Evolutionary conservation across 2,113 vertebrate species (phyloP), one percentile per base, ranked within the genome.

Genomic region (Glaucomys volans): DNA sequence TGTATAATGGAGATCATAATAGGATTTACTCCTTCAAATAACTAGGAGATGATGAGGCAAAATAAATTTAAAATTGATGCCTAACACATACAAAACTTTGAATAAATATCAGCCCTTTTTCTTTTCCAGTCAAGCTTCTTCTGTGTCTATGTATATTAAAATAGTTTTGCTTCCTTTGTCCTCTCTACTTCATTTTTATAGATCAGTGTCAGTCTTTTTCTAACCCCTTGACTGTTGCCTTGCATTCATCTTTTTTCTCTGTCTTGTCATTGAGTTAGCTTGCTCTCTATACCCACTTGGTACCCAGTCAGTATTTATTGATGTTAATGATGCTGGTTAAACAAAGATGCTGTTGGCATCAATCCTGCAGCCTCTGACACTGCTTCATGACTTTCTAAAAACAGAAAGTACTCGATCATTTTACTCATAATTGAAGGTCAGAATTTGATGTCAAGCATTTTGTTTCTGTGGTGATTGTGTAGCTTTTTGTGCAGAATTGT

Each of bases 361-460:
- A 52, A 66, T 91, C 96, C 95, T 96, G 47, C 80, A 94, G 96
- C 57, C 57, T 91, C 86, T 72, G 88, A 94, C 90, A 85, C 89
- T 94, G 69, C 90, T 80, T 95, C 97, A 95, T 95, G 94, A 95
- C 66, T 87, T 97, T 91, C 92, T 95, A 95, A 96, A 96, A 95
- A 87, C 64, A 95, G 93, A 83, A 93, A 93, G 24, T 59, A 89
- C 30, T 96, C 93, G 81, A 30, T 97, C 95, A 92, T 95, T 75
- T 86, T 81, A 77, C 47, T 93, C 40, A 69, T 95, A 87, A 97
- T 95, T 95, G 83, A 97, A 97, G 94, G 95, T 96, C 95, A 90
- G 93, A 62, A 89, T 98, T 92, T 93, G 66, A 95, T 97, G 97
- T 97, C 90, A 97, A 96, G 96, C 87, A 6, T 96, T 62, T 96